Conservation (phyloP, 2,888 invertebrate species). For the Zygogramma bicolorata region DNA sequence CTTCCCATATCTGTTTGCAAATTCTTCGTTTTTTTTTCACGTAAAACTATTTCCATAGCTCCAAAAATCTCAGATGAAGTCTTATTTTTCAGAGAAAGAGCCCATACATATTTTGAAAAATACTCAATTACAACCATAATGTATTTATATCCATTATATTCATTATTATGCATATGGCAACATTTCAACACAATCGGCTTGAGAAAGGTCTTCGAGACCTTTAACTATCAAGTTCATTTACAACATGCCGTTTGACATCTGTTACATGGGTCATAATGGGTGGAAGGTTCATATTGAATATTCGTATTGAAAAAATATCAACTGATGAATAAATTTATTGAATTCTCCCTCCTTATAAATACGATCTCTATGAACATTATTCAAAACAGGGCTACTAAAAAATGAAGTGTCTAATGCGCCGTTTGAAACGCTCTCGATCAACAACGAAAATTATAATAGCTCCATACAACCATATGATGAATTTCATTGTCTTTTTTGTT, state of each 20-base stretch:
- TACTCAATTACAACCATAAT: slow-evolving; percentile 58
- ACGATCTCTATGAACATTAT: too few relatives aligned
- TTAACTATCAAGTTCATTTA: slow-evolving; percentile 51
- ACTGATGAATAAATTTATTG: too few relatives aligned
- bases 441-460: too few relatives aligned
- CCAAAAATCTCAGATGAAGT: slow-evolving; percentile 48
- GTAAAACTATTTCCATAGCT: slow-evolving; percentile 25
- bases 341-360: too few relatives aligned
- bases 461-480: too few relatives aligned
- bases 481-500: too few relatives aligned
- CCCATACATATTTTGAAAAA: slow-evolving; percentile 62
- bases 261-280: slow-evolving; percentile 17
- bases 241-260: slow-evolving; percentile 59
- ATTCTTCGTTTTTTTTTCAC: slow-evolving; percentile 29
- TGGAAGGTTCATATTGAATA: too few relatives aligned
- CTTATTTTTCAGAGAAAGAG: slow-evolving; percentile 55
- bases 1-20: slow-evolving; percentile 56
- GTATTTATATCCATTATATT: slow-evolving; percentile 56
- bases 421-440: too few relatives aligned
- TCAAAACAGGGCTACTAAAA: too few relatives aligned
- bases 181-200: slow-evolving; percentile 63
- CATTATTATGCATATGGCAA: slow-evolving; percentile 48
- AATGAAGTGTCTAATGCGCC: too few relatives aligned
- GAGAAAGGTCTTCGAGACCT: slow-evolving; percentile 62
- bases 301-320: too few relatives aligned